Evolutionary conservation across 2,797 vertebrate genomes (phyloP).

Genomic region (Danio albolineatus): DNA sequence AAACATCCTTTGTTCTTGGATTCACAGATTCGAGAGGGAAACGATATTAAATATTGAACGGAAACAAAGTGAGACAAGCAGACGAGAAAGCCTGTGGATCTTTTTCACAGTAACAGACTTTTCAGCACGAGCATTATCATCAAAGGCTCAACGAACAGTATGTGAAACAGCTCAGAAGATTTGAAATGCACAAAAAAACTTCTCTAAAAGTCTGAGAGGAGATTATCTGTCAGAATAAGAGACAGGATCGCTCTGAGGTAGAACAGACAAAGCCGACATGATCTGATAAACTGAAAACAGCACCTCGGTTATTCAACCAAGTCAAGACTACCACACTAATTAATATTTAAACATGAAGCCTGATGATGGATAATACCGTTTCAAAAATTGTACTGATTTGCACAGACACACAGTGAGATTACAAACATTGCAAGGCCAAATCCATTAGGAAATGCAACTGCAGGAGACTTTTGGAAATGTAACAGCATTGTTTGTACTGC

Average conservation of each 20-base stretch:
- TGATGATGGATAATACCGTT: conserved; percentile 11
- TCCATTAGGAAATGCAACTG: conserved; percentile 25
- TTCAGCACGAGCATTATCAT: conserved; percentile 37
- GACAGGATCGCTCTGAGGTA: conserved; percentile 60
- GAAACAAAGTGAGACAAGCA: conserved; percentile 45
- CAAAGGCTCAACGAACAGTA: conserved; percentile 21
- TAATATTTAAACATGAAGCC: neutral
- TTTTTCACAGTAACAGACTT: conserved; percentile 37
- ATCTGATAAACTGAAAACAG: conserved; percentile 37
- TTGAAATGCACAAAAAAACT: conserved; percentile 42
- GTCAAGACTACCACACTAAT: conserved; percentile 25
- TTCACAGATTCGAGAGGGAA: conserved; percentile 43
- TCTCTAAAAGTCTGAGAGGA: neutral
- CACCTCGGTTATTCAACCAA: conserved; percentile 14
- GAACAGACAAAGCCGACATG: neutral
- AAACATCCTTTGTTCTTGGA: conserved; percentile 51
- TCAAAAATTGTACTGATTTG: conserved; percentile 28
- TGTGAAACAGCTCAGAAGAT: conserved; percentile 37
- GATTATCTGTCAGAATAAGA: conserved; percentile 31
- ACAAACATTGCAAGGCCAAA: conserved; percentile 41
- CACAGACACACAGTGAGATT: conserved; percentile 22
- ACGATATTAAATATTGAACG: conserved; percentile 41
- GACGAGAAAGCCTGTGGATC: conserved; percentile 22
- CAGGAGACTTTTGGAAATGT: conserved; percentile 47
- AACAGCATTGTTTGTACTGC: conserved; percentile 45